These are phyloP conservation scores for Neria commutata DNA, from an alignment of 2,888 invertebrate genomes.

Conservation along the genomic window DNA sequence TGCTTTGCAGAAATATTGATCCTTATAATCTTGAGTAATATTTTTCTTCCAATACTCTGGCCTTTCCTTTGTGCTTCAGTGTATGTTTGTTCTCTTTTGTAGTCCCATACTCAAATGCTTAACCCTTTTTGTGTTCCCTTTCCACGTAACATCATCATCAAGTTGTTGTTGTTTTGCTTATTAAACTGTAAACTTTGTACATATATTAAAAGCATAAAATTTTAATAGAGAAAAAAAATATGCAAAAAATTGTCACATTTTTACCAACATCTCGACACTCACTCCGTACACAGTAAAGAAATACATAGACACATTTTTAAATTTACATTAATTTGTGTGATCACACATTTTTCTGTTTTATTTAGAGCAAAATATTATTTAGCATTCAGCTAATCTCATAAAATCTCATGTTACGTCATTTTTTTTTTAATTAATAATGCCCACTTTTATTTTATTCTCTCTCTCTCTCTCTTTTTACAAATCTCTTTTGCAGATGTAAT, in stretches of 20 bases:
- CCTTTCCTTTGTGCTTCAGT: neutral
- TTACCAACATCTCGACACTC: no score
- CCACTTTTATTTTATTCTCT: slow-evolving; percentile 26
- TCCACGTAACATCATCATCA: neutral
- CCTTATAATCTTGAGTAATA: neutral
- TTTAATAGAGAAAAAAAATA: slow-evolving; percentile 20
- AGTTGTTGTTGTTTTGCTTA: slow-evolving; percentile 24
- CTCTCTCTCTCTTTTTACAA: slow-evolving; percentile 38
- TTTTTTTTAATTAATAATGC: slow-evolving; percentile 22
- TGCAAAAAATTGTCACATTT: neutral
- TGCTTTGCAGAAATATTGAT: neutral
- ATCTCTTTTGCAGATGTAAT: slow-evolving; percentile 53
- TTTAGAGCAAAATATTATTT: no score
- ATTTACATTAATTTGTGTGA: no score
- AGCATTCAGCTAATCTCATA: no score
- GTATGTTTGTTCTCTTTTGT: no score
- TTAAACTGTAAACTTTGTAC: slow-evolving; percentile 11
- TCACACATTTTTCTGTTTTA: no score
- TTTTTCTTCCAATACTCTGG: no score
- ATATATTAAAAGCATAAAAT: slow-evolving; percentile 6
- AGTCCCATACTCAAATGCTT: no score
- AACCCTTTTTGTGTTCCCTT: no score
- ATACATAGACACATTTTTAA: no score
- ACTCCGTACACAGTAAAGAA: no score
- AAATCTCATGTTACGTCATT: slow-evolving; percentile 31